phyloP scores from a whole-genome alignment of 2,888 invertebrate genomes.

The Amphipoea oculea region DNA sequence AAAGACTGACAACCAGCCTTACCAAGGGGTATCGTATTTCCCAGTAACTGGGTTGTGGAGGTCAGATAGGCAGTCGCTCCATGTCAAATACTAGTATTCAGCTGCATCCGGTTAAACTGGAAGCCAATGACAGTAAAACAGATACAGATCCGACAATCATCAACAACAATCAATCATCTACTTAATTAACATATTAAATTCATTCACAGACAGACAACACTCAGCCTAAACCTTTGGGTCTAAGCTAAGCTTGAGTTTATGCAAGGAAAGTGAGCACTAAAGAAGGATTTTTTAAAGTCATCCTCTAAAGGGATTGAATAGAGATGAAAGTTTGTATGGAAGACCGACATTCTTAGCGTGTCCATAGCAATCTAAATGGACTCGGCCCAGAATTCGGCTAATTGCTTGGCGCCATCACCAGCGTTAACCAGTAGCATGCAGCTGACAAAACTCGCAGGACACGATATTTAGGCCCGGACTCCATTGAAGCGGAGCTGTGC shows the following conservation, averaged over 20 bases:
- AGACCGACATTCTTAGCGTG: not conserved
- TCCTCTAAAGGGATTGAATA: not conserved
- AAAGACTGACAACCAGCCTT: no score
- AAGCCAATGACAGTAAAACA: not conserved
- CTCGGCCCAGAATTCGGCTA: no score
- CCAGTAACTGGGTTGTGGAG: no score
- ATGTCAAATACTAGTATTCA: not conserved
- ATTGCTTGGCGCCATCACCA: no score
- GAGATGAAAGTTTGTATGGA: not conserved
- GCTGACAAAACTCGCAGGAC: no score
- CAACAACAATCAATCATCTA: not conserved
- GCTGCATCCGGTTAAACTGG: not conserved
- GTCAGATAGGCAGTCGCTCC: no score
- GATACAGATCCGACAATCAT: not conserved
- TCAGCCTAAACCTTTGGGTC: not conserved
- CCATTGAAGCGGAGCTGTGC: no score
- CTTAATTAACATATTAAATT: not conserved
- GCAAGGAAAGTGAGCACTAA: no score
- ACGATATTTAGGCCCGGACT: no score
- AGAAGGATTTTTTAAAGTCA: not conserved
- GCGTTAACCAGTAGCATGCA: no score
- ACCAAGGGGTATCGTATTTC: no score
- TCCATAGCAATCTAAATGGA: no score
- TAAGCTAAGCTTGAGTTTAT: not conserved
- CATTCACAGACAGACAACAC: not conserved